Evolutionary conservation across 2,113 vertebrate species (phyloP).

Genomic region (Lasiurus borealis): DNA sequence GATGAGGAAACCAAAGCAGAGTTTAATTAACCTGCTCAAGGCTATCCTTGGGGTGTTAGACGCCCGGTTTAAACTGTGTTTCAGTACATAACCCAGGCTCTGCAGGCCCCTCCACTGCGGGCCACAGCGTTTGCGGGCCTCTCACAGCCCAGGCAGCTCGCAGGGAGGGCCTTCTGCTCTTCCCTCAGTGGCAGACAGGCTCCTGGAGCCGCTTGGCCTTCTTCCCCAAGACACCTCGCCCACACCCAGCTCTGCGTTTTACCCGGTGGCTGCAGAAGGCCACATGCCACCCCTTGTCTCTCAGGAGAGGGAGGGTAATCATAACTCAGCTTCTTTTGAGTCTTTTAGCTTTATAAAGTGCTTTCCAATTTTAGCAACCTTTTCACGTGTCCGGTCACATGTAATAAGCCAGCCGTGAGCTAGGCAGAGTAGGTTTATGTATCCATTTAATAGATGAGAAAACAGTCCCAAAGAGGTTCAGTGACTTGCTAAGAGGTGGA

Average conservation of each 20-base stretch:
- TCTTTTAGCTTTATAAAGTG: not conserved
- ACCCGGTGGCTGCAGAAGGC: not conserved
- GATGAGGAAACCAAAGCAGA: constrained; percentile 31
- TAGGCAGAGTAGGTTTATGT: not conserved
- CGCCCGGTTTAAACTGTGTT: not conserved
- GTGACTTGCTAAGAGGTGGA: not conserved
- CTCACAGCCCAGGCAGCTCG: not conserved
- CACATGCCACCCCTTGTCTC: not conserved
- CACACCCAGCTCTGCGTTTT: not conserved
- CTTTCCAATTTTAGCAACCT: not conserved
- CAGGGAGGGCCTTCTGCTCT: not conserved
- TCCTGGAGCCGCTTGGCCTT: not conserved
- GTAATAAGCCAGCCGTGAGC: not conserved
- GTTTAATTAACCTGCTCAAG: constrained; percentile 16
- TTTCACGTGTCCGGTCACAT: not conserved
- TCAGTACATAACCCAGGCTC: not conserved
- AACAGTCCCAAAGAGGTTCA: not conserved
- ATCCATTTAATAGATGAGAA: not conserved
- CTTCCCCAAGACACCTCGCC: not conserved
- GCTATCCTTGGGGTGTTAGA: not conserved
- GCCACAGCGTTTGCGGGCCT: not conserved
- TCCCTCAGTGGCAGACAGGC: not conserved
- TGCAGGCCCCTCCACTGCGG: not conserved
- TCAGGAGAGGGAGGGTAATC: not conserved
- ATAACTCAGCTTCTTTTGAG: not conserved